Base-by-base conservation (phyloP, 2,797 vertebrate genomes). In the Podargus strigoides region DNA sequence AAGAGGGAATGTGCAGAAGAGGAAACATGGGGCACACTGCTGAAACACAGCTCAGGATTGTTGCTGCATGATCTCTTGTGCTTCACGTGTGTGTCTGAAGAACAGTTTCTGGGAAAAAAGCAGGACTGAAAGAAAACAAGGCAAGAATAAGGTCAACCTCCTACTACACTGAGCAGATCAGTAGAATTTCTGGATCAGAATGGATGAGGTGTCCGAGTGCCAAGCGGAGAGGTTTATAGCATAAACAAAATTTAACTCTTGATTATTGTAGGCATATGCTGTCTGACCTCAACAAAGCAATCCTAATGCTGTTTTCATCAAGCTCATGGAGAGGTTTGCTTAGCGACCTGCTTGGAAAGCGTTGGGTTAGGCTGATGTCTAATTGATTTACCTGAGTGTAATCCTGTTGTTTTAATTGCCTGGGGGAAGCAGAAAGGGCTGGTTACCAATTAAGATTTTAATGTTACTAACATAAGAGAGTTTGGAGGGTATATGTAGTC, bases 361-460 rank as follows among this genome's bases (percentile, higher is more conserved):
- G 5, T 56, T 66, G 66, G n/a, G 15, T 68, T 91, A 81, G 53
- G 55, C 66, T 91, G 67, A 28, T 85, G 64, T 83, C 90, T 95
- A 91, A 96, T 81, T 89, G 89, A 95, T 84, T 94, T 95, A 95
- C 83, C 77, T 59, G 77, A 91, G 46, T 70, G 67, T 96, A 95
- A 95, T 96, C 94, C 59, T 83, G 91, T 90, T 91, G 55, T 74
- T 4, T 4, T 68, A 96, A 91, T 94, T 89, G 92, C 93, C 93
- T 49, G 52, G 53, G 77, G 87, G 85, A 93, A 93, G 75, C 74
- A 89, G 77, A 95, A 94, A 55, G 37, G 60, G 49, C 49, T 91
- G 67, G 85, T 90, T 96, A 94, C 60, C 86, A 93, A 95, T 95
- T 95, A 96, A 91, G 85, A 60, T 93, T 94, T 75, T 91, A 90